Base-by-base conservation (phyloP, 1,140 invertebrate species). In the Propsilocerus akamusi region DNA sequence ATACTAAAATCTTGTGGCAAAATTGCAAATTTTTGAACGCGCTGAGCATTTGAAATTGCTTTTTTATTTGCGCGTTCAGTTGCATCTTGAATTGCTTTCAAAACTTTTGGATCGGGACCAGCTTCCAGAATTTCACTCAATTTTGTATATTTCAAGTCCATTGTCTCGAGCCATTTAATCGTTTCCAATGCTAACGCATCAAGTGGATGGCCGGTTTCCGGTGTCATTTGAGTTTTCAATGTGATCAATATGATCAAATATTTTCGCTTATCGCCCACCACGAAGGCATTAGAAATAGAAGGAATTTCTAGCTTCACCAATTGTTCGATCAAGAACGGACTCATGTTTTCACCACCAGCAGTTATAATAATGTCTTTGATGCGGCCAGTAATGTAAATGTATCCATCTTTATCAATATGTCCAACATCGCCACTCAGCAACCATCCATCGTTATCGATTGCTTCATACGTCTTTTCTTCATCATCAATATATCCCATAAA, bases 311-410 rank as follows among this genome's bases (percentile, higher is more conserved):
- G 59, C 57, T 86, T 80, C 2, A 92, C 70, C 25, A 68, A 66
- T 53, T 90, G 79, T 67, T 93, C 89, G 53, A 91, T 85, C 11
- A 76, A 72, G 17, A 86, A 75, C 12, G 89, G 86, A 25, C 87
- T 74, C 48, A 92, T 71, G 63, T 93, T 93, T 70, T 93, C 87
- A 41, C 88, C 88, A 20, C 88, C 88, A 49, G 86, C 86, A 11
- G 88, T 93, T 51, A 91, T 90, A 6, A 93, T 70, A 8, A 92
- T 56, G 61, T 89, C 86, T 74, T 85, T 86, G 50, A 81, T 74
- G 60, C 83, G 74, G 47, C 86, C 86, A 24, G 86, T 90, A 49
- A 91, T 80, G 53, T 75, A 81, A 2, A 90, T 59, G 57, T 76
- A 79, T 25, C 78, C 79, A 55, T 81, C 70, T 23, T 70, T 66